These are phyloP conservation scores for Potamilus streckersoni DNA, from an alignment of 1,140 invertebrate genomes.

Conservation along the genomic window DNA sequence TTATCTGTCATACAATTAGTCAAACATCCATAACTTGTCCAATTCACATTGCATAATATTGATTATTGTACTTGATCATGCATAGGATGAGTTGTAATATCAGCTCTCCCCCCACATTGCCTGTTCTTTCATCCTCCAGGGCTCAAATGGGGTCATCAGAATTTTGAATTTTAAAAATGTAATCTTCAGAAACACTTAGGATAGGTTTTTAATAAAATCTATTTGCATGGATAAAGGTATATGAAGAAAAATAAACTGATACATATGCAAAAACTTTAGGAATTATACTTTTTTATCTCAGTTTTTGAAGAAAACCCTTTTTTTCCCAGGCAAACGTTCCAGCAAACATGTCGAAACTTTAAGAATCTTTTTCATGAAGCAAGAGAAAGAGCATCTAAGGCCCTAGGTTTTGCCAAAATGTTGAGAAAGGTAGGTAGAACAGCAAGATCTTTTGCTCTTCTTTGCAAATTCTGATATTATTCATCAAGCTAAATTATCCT, in stretches of 20 bases:
- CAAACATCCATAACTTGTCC: too few species aligned
- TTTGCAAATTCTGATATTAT: not conserved
- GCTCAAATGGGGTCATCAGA: slow-evolving; percentile 1
- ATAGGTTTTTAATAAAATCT: not conserved
- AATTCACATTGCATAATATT: too few species aligned
- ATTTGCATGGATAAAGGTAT: not conserved
- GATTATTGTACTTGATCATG: too few species aligned
- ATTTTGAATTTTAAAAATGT: not conserved
- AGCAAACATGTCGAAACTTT: slow-evolving; percentile 80
- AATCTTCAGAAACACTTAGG: not conserved
- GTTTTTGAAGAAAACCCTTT: not conserved
- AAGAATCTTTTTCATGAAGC: slow-evolving; percentile 83
- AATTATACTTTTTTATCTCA: not conserved
- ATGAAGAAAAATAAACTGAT: not conserved
- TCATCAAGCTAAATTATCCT: too few species aligned
- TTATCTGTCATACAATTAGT: too few species aligned
- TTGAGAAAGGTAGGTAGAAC: slow-evolving; percentile 71
- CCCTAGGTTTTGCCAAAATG: slow-evolving; percentile 82
- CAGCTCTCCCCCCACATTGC: not conserved
- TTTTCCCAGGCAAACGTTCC: slow-evolving; percentile 72
- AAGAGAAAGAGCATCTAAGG: slow-evolving; percentile 83
- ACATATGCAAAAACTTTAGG: slow-evolving; percentile 3
- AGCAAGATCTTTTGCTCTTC: not conserved
- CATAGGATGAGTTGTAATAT: too few species aligned
- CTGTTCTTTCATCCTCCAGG: not conserved